Base-by-base conservation (phyloP, 2,888 invertebrate genomes). In the Atherix ibis region DNA sequence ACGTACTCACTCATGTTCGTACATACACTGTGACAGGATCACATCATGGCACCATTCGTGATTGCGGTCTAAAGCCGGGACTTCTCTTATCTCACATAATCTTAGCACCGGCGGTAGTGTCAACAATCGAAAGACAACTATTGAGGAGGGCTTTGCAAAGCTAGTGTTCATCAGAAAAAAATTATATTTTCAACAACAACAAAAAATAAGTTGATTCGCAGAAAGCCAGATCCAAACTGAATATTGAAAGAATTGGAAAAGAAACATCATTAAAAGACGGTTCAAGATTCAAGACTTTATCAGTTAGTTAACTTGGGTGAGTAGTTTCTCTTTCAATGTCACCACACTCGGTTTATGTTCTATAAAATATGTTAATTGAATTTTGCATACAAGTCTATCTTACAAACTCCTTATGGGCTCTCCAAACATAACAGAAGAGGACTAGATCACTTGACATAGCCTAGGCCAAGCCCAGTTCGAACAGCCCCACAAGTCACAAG, bases 291-390 rank as follows among this genome's bases (percentile, higher is more conserved):
- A 33, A 35, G 32, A 35, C 38, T 38, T 38, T 38, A 38, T 38
- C 38, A 38, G 31, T 35, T 34, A 19, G 18, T 4, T 13, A 8
- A n/a, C 32, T 13, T 9, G 12, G 32, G 5, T 6, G 17, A 28
- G 29, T 14, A 12, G 26, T 17, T 19, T 26, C 17, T 26, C 16
- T 17, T 14, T 31, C 25, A 27, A 17, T 30, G 30, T 37, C 31
- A 36, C 32, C 35, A 30, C 31, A n/a, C n/a, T n/a, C 18, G 29
- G 14, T 15, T 29, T 17, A 16, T 27, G 35, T 39, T 35, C 37
- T 32, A 34, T 39, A 39, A 41, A 41, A 39, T 41, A 41, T 41
- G 41, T 37, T 41, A 41, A 41, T 41, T 41, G 41, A 36, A 31
- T 37, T 39, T 35, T 39, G 36, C 38, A 35, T 38, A 38, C 35